Evolutionary conservation across 2,797 vertebrate genomes (phyloP), one percentile per base, ranked within the genome.

Genomic region (Spinus olivaceus): DNA sequence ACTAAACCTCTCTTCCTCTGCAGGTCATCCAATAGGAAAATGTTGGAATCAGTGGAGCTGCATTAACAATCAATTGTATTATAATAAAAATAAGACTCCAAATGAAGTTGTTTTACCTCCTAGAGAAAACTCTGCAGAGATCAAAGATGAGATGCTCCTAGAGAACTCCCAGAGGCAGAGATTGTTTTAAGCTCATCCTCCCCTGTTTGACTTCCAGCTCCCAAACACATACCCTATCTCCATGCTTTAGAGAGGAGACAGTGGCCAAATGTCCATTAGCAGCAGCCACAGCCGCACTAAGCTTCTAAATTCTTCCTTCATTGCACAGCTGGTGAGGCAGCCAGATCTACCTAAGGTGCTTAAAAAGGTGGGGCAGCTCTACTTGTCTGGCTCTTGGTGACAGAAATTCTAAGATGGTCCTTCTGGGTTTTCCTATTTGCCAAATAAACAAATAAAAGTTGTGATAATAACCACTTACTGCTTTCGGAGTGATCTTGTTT

Each of bases 81-180:
- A 59, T 56, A 63, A 79, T 25, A 6, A 82, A 84, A 86, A 51
- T 30, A 79, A 57, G 59, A 49, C 21, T 69, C 50, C 41, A 69
- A 78, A 81, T 59, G 28, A 93, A 90, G 41, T 50, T 74, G 74
- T 65, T 86, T 88, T 82, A 84, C 63, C 46, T 95, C 74, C 84
- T 86, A 66, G 44, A 90, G 74, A 91, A 93, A 88, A 33, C 20
- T 28, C 44, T 37, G 44, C 42, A 63, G 37, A 87, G 42, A 60
- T 89, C 79, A 90, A 81, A 92, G 79, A 80, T 50, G 35, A 82
- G 65, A 70, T 4, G 4, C 30, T 86, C 59, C 39, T 63, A 35
- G 44, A 84, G 44, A 93, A 59, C 9, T 54, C 44, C 79, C 44
- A 79, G 57, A 65, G 66, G 89, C 63, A 86, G 81, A 27, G 9